phyloP scores from a whole-genome alignment of 37 sponge, comb jelly and placozoan species.

The Diacarnus erythraeanus region DNA sequence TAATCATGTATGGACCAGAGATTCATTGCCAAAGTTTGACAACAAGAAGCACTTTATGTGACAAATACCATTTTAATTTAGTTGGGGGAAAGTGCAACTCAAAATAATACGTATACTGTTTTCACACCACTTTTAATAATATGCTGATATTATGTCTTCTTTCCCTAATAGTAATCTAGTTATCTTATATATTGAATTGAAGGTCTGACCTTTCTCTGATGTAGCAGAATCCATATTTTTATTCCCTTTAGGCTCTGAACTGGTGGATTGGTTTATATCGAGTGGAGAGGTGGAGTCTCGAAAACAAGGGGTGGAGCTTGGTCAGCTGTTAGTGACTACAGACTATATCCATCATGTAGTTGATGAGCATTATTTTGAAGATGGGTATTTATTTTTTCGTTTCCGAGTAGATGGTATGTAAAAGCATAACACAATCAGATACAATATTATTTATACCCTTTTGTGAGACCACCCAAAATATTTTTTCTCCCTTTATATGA shows the following conservation, averaged over 20 bases:
- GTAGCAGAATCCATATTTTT: not conserved
- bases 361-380: slow-evolving; percentile 87
- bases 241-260: slow-evolving; percentile 62
- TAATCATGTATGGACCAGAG: too few relatives aligned
- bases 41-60: too few relatives aligned
- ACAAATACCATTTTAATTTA: too few relatives aligned
- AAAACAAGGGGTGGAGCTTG: slow-evolving; percentile 62
- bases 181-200: too few relatives aligned
- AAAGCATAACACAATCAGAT: too few relatives aligned
- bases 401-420: slow-evolving; percentile 84
- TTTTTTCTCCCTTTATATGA: not conserved
- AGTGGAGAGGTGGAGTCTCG: slow-evolving; percentile 54
- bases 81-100: too few relatives aligned
- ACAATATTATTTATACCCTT: too few relatives aligned
- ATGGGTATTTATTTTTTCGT: slow-evolving; percentile 73
- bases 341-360: slow-evolving; percentile 87
- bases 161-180: not conserved
- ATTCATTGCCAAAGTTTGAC: too few relatives aligned
- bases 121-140: too few relatives aligned
- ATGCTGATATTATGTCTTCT: not conserved
- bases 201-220: too few relatives aligned
- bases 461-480: too few relatives aligned
- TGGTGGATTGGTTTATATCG: slow-evolving; percentile 82
- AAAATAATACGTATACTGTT: too few relatives aligned
- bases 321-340: slow-evolving; percentile 69